phyloP scores from a whole-genome alignment of 2,113 vertebrate genomes.

The Haplochromis vanheusdeni region DNA sequence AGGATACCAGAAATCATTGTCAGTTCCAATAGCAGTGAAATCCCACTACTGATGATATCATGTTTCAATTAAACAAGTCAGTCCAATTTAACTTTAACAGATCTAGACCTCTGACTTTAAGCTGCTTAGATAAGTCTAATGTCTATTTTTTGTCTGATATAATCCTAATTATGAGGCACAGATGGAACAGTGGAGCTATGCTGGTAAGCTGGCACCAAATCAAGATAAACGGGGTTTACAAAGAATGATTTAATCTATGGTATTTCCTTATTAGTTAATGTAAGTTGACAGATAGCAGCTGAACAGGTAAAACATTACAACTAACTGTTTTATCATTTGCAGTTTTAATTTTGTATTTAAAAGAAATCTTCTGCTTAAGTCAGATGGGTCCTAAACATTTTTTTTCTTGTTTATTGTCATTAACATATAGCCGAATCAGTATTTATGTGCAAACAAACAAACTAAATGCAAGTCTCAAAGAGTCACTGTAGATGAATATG shows the following conservation, averaged over 20 bases:
- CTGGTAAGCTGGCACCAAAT: background rate
- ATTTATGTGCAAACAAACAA: background rate
- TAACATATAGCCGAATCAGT: background rate
- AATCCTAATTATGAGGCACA: background rate
- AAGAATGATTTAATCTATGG: background rate
- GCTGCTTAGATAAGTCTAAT: background rate
- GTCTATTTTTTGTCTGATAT: background rate
- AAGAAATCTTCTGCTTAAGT: background rate
- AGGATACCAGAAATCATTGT: background rate
- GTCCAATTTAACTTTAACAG: background rate
- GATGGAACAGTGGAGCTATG: background rate
- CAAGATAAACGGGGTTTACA: background rate
- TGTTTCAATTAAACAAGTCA: background rate
- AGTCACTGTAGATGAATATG: background rate
- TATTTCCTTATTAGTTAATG: background rate
- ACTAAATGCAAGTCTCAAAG: background rate
- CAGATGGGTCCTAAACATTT: background rate
- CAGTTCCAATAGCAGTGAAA: background rate
- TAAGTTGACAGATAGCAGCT: background rate
- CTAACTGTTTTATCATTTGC: background rate
- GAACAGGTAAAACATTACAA: background rate
- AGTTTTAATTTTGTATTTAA: background rate
- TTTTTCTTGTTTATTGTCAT: background rate
- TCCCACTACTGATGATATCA: background rate
- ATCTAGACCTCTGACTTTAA: background rate